phyloP scores from a whole-genome alignment of 92 coral and sea anemone species.

The Porites divaricata region DNA sequence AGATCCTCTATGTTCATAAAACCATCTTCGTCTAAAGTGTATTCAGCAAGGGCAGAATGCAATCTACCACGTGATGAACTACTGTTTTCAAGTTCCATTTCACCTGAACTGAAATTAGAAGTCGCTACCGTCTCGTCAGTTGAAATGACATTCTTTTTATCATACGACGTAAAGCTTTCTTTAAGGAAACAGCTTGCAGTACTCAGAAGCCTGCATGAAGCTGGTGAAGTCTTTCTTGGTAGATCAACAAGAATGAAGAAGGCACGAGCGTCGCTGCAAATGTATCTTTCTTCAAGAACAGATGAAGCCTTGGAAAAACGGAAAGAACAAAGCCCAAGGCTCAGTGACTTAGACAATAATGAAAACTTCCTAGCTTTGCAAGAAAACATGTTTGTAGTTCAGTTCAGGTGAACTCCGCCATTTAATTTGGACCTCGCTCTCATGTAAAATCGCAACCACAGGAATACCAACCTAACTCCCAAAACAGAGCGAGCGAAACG shows the following conservation, averaged over 20 bases:
- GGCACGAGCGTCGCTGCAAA: background rate
- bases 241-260: background rate
- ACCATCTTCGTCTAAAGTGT: slow-evolving; percentile 58
- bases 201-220: background rate
- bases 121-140: background rate
- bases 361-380: background rate
- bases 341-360: background rate
- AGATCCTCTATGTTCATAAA: slow-evolving; percentile 70
- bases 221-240: background rate
- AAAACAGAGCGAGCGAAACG: too few species aligned
- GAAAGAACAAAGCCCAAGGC: background rate
- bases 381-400: too few species aligned
- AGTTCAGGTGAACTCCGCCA: too few species aligned
- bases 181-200: background rate
- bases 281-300: background rate
- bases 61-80: background rate
- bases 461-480: too few species aligned
- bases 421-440: too few species aligned
- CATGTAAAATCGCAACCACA: too few species aligned
- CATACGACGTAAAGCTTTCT: background rate
- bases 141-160: background rate
- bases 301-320: background rate
- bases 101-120: background rate
- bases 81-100: background rate
- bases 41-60: slow-evolving; percentile 6